These are phyloP conservation scores for Heliothis virescens DNA, from an alignment of 1,140 invertebrate genomes.

Conservation along the genomic window DNA sequence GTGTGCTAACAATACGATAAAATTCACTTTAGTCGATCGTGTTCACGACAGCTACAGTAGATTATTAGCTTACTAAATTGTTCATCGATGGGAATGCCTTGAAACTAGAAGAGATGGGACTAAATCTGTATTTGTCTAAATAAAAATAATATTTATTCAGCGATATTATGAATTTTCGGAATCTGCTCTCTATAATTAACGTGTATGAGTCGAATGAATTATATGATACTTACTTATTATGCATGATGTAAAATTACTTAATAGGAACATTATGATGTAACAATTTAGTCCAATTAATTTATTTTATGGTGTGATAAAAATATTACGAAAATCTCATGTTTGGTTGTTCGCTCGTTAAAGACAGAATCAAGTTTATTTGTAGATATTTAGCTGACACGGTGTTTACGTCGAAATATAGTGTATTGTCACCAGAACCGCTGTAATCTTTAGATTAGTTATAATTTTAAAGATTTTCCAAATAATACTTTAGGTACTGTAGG, in stretches of 20 bases:
- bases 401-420: neutral
- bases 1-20: neutral
- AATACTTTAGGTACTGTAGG: too few relatives aligned
- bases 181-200: too few relatives aligned
- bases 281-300: neutral
- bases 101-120: too few relatives aligned
- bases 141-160: too few relatives aligned
- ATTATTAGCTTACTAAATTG: too few relatives aligned
- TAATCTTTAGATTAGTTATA: neutral
- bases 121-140: too few relatives aligned
- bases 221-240: too few relatives aligned
- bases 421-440: neutral
- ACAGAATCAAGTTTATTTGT: constrained; percentile 9
- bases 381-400: neutral
- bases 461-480: neutral
- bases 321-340: neutral
- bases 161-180: too few relatives aligned
- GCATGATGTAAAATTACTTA: too few relatives aligned
- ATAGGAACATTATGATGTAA: too few relatives aligned
- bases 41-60: neutral
- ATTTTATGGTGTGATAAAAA: neutral
- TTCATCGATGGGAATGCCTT: too few relatives aligned
- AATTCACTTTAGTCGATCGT: neutral
- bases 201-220: too few relatives aligned
- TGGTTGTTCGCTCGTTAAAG: constrained; percentile 11